phyloP scores from a whole-genome alignment of 2,113 vertebrate species.

The Pituophis catenifer region DNA sequence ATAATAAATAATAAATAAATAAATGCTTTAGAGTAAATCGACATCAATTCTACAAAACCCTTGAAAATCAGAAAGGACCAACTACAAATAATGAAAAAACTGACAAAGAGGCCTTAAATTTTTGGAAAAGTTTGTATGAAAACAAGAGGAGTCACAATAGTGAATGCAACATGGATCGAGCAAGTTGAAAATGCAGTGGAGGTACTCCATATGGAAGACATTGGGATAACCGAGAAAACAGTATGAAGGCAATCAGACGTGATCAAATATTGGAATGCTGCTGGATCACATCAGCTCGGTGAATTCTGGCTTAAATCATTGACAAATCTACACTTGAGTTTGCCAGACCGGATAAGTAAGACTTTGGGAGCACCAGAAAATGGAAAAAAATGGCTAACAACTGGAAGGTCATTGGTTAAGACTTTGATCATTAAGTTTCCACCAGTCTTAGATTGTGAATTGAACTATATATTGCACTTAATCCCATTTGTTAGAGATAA shows the following conservation, averaged over 20 bases:
- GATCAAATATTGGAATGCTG: background rate
- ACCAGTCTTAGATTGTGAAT: background rate
- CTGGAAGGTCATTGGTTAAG: background rate
- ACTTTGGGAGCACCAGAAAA: background rate
- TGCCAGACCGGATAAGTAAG: background rate
- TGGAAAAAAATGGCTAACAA: background rate
- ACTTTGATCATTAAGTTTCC: background rate
- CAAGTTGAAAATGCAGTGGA: background rate
- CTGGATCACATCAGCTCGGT: background rate
- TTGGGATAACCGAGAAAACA: background rate
- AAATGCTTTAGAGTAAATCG: background rate
- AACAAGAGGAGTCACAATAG: background rate
- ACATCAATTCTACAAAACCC: background rate
- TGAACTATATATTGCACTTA: background rate
- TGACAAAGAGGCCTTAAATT: too few species aligned
- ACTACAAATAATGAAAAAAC: background rate
- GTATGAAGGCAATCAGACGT: background rate
- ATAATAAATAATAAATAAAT: too few species aligned
- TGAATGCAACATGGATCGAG: background rate
- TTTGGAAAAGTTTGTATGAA: background rate
- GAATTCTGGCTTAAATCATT: background rate
- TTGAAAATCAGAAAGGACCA: background rate
- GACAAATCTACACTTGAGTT: background rate
- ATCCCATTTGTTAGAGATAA: background rate
- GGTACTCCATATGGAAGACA: too few species aligned